Evolutionary conservation across 2,797 vertebrate genomes (phyloP), one percentile per base, ranked within the genome.

Genomic region (Myoxocephalus aenaeus): DNA sequence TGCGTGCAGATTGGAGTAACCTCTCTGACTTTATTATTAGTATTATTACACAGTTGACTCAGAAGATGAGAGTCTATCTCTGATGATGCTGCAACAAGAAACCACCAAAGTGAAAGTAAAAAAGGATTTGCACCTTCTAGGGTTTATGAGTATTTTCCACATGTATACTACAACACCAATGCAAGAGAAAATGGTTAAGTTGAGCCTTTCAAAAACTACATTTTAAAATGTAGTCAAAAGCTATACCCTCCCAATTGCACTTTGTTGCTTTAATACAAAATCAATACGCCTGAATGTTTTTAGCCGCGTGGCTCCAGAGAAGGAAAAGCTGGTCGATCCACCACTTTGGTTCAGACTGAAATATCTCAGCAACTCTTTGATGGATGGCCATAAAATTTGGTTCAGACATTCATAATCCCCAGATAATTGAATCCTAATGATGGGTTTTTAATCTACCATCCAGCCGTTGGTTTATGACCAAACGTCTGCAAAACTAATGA

Each of bases 1-100:
- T 29, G 75, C 54, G 65, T 87, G 85, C 80, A 53, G 73, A 59
- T 18, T 61, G 54, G 5, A 4, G 29, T 59, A 29, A 65, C 70
- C 69, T 77, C 29, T 59, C 53, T 71, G 77, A 82, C 84, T 53
- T 68, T 25, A 8, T 80, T 25, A 8, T 80, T 22, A 42, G 15
- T 42, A 17, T 22, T 44, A 57, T 65, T 18, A 34, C 25, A 17
- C 36, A 25, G 44, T 3, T 42, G 65, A 65, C 48, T 59, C 50
- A 18, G 32, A 51, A 57, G 50, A 68, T 46, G 57, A 65, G n/a
- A 25, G 38, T 65, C n/a, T 18, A 2, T 44, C 36, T 51, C 50
- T n/a, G 25, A 77, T 62, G 67, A 81, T 22, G 34, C 38, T 65
- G 65, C 22, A 62, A 70, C 67, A 73, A 58, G 10, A 84, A 63